Percentiles rank a stretch among this genome's conserved stretches.
Conservation (phyloP, 2,113 vertebrate genomes). For the Pseudorhombus dupliciocellatus region DNA sequence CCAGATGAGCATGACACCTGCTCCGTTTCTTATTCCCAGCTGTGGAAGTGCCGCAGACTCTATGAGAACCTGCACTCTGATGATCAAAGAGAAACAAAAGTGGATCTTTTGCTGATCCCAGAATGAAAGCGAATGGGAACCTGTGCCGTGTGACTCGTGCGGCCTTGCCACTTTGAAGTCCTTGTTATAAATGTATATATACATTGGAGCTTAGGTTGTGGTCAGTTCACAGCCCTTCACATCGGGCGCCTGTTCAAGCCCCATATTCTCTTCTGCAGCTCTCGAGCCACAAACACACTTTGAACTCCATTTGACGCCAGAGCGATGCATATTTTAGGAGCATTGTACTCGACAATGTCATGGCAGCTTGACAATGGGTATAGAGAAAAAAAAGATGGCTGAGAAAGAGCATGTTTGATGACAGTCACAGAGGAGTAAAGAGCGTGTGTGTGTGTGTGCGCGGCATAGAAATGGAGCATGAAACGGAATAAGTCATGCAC, state of each 20-base stretch:
- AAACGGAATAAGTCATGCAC: conserved; percentile 63
- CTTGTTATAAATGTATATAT: conserved; percentile 13
- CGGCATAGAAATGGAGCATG: conserved; percentile 13
- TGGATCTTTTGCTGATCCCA: conserved; percentile 29
- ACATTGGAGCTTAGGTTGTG: conserved; percentile 19
- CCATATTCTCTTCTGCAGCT: not conserved
- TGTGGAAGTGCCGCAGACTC: conserved; percentile 29
- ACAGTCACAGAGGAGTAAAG: conserved; percentile 32
- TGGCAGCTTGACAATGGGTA: conserved; percentile 49
- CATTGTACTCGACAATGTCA: conserved; percentile 40
- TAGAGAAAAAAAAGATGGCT: conserved; percentile 44
- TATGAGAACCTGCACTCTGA: conserved; percentile 42
- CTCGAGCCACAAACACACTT: conserved; percentile 36
- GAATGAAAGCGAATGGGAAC: conserved; percentile 22
- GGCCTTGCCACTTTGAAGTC: conserved; percentile 12
- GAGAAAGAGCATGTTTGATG: conserved; percentile 67
- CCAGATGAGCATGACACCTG: conserved; percentile 43
- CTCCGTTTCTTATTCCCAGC: conserved; percentile 42
- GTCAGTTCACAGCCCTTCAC: conserved; percentile 22
- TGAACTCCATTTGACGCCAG: conserved; percentile 47
- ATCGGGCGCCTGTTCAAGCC: not conserved
- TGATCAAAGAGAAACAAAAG: conserved; percentile 48
- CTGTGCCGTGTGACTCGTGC: not conserved
- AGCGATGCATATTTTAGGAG: conserved; percentile 58
- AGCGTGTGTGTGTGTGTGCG: conserved; percentile 5